These are phyloP conservation scores for Carassius carassius DNA, from an alignment of 2,113 vertebrate genomes.

Conservation along the genomic window DNA sequence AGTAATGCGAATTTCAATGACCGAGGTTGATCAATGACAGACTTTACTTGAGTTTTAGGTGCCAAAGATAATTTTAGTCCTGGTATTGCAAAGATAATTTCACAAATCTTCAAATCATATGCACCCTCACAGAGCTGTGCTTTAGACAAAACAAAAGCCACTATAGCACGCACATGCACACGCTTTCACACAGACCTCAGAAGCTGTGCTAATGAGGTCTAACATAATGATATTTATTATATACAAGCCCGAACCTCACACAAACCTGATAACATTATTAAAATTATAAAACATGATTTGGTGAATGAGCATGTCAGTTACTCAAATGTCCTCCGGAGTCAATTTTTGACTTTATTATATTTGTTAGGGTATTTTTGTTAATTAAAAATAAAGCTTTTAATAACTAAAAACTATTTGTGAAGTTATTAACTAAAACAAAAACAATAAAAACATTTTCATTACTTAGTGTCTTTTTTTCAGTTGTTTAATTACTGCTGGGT, in stretches of 20 bases:
- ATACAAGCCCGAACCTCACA: neutral
- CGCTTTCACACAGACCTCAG: neutral
- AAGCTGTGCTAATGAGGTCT: neutral
- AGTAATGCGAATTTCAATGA: neutral
- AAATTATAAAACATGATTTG: neutral
- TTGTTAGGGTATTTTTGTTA: neutral
- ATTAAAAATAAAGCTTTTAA: neutral
- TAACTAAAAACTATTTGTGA: neutral
- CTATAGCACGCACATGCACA: neutral
- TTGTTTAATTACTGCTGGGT: too few relatives aligned
- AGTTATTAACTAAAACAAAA: neutral
- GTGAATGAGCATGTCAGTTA: neutral
- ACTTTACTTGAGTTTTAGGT: neutral
- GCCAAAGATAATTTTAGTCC: neutral
- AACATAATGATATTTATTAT: neutral
- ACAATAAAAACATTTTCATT: neutral
- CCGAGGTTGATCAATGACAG: neutral
- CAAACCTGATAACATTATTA: too few relatives aligned
- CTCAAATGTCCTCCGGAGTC: neutral
- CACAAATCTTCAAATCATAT: slow-evolving; percentile 15
- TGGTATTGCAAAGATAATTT: neutral
- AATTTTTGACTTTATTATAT: neutral
- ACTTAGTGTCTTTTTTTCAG: neutral
- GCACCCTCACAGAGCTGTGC: slow-evolving; percentile 14
- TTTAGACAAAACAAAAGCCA: neutral